Evolutionary conservation across 2,888 invertebrate genomes (phyloP).

Genomic region (Chorisops tibialis): DNA sequence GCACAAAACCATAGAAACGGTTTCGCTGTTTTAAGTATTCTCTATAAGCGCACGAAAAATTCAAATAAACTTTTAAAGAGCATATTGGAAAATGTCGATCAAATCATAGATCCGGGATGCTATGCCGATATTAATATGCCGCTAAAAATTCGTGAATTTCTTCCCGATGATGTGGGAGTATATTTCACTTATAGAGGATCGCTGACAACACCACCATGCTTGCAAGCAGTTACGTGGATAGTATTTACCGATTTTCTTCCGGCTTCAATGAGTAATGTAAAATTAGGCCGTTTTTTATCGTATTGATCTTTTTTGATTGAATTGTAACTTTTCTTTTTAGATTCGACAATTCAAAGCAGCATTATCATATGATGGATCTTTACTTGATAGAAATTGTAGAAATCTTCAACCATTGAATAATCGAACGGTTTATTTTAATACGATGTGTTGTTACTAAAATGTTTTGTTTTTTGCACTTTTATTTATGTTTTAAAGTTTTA

Average conservation of each 20-base stretch:
- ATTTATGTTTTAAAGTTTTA: too few species aligned
- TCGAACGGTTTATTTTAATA: too few species aligned
- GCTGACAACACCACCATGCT: constrained; percentile 70
- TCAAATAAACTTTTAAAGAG: constrained; percentile 36
- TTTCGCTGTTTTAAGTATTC: constrained; percentile 61
- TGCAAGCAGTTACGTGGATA: constrained; percentile 71
- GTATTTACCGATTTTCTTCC: constrained; percentile 53
- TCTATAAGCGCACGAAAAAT: constrained; percentile 56
- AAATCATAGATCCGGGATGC: constrained; percentile 37
- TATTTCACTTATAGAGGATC: constrained; percentile 68
- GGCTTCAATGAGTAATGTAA: neutral
- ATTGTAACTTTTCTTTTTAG: neutral
- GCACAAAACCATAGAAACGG: constrained; percentile 58
- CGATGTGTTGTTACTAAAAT: too few species aligned
- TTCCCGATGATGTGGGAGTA: constrained; percentile 42
- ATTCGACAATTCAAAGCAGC: neutral
- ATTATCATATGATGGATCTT: neutral
- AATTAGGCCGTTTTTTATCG: neutral
- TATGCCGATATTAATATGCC: constrained; percentile 27
- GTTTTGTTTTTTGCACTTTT: too few species aligned
- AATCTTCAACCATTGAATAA: neutral
- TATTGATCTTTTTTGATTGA: too few species aligned
- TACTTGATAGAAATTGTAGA: neutral
- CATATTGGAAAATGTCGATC: constrained; percentile 39
- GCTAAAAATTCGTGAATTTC: neutral